phyloP scores from a whole-genome alignment of 2,888 invertebrate species.

The Anaspis maculata region DNA sequence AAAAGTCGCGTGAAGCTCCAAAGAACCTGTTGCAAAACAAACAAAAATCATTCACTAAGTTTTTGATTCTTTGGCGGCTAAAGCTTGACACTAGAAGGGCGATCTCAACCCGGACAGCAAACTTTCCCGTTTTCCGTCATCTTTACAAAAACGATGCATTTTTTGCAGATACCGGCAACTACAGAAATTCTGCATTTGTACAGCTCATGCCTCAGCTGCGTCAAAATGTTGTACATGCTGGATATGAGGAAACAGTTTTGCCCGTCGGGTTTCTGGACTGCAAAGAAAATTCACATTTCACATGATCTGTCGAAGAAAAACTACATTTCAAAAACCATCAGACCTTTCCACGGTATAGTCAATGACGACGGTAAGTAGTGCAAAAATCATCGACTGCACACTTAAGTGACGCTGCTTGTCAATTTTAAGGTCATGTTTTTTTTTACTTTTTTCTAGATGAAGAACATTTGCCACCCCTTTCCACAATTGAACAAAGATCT shows the following conservation, averaged over 20 bases:
- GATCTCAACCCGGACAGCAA: no score
- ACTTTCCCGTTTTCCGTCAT: no score
- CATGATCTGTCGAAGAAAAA: constrained; percentile 37
- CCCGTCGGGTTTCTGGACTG: constrained; percentile 39
- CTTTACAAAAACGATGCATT: no score
- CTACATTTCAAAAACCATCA: constrained; percentile 35
- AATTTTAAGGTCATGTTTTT: constrained; percentile 3
- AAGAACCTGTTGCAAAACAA: no score
- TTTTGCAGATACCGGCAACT: constrained; percentile 27
- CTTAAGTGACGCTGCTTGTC: constrained; percentile 26
- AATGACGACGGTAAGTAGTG: no score
- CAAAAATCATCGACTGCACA: no score
- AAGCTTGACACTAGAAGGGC: no score
- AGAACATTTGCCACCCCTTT: constrained; percentile 77
- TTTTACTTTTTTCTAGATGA: constrained; percentile 36
- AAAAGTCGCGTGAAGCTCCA: no score
- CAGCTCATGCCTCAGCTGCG: constrained; percentile 34
- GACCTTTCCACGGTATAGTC: constrained; percentile 35
- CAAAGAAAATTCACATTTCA: constrained; percentile 38
- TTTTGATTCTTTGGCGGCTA: no score
- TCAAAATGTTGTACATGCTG: constrained; percentile 62
- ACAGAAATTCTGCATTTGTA: constrained; percentile 38
- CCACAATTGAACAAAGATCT: constrained; percentile 80
- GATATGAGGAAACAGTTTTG: constrained; percentile 78
- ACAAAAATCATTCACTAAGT: no score